phyloP scores from a whole-genome alignment of 2,797 vertebrate species.

The Macroramphosus scolopax region DNA sequence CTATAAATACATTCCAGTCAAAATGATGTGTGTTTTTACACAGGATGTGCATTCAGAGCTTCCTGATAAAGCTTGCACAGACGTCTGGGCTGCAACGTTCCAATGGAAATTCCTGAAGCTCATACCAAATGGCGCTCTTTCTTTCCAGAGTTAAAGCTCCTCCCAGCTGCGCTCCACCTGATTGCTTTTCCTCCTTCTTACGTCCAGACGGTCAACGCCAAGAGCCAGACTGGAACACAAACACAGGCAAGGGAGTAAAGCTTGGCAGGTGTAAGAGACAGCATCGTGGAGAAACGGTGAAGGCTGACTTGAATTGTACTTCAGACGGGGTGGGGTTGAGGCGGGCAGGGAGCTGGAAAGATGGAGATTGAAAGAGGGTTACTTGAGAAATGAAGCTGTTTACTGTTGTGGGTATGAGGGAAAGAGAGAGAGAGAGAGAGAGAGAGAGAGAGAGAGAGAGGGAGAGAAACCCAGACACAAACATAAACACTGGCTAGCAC shows the following conservation, averaged over 20 bases:
- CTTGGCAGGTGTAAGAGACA: constrained; percentile 65
- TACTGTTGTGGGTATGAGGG: constrained; percentile 60
- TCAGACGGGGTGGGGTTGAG: constrained; percentile 16
- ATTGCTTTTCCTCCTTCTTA: constrained; percentile 58
- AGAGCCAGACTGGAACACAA: constrained; percentile 70
- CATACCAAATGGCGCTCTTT: constrained; percentile 61
- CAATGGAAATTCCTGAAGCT: constrained; percentile 57
- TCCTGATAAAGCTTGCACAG: constrained; percentile 69
- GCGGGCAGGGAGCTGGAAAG: constrained; percentile 22
- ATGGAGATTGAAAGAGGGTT: constrained; percentile 9
- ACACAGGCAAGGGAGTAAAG: constrained; percentile 50
- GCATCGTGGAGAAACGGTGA: constrained; percentile 11
- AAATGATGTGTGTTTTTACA: constrained; percentile 18
- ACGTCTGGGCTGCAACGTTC: constrained; percentile 57
- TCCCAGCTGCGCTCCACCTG: constrained; percentile 63
- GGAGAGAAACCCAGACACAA: constrained; percentile 71
- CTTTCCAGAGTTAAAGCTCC: constrained; percentile 39
- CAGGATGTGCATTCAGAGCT: no score
- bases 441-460: constrained; percentile 36
- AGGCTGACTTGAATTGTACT: constrained; percentile 34
- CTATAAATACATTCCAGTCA: background rate
- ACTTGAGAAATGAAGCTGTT: constrained; percentile 35
- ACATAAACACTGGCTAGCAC: constrained; percentile 73
- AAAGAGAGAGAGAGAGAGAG: constrained; percentile 38
- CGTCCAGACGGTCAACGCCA: constrained; percentile 52